These are phyloP conservation scores for Paramormyrops hopkinsi DNA, from an alignment of 2,797 vertebrate genomes.

Conservation along the genomic window DNA sequence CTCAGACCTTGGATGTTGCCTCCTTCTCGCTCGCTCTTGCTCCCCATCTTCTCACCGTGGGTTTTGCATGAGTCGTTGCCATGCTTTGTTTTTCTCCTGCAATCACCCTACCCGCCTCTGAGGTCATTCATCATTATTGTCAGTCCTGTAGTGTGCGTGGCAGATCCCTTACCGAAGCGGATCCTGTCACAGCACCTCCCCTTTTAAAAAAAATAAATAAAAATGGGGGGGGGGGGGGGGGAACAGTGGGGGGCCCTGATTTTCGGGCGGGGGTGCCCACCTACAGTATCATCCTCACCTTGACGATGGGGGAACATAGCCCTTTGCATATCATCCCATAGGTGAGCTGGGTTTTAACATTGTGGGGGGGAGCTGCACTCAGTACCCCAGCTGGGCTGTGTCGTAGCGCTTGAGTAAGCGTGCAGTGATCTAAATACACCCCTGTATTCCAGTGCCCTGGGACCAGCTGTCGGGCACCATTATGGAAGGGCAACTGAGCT, in stretches of 20 bases:
- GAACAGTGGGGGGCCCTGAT: not conserved
- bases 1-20: not conserved
- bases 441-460: constrained; percentile 15
- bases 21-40: constrained; percentile 31
- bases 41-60: constrained; percentile 33
- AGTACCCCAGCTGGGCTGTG: not conserved
- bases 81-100: constrained; percentile 14
- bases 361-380: not conserved
- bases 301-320: not conserved
- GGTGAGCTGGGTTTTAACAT: not conserved
- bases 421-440: constrained; percentile 8
- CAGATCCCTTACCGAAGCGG: constrained; percentile 59
- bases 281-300: not conserved
- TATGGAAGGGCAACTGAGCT: not conserved
- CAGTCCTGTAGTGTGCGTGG: constrained; percentile 57
- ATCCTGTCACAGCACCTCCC: constrained; percentile 67
- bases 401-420: constrained; percentile 10
- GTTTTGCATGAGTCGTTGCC: constrained; percentile 11
- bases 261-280: not conserved
- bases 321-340: not conserved
- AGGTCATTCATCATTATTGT: constrained; percentile 71
- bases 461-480: constrained; percentile 22
- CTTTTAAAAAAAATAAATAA: constrained; percentile 35
- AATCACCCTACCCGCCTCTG: constrained; percentile 43
- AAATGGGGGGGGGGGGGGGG: not conserved